These are phyloP conservation scores for Malacoraja senta DNA, from an alignment of 2,797 vertebrate species.

Conservation along the genomic window DNA sequence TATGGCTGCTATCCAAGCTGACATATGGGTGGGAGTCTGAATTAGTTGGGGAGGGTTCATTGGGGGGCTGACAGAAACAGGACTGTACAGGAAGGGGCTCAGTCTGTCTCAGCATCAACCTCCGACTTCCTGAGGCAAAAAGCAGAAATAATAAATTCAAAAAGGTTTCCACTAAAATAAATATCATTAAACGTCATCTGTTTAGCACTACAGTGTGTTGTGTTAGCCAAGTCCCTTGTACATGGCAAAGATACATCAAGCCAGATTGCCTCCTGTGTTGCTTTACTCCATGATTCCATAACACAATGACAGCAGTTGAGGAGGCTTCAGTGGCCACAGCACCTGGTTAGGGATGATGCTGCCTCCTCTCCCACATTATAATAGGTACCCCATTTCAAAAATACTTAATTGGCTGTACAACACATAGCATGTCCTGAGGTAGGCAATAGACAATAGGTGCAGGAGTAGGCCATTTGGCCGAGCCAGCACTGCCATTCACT, in stretches of 20 bases:
- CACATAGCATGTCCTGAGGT: background rate
- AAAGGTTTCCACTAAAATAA: background rate
- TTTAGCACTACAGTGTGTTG: background rate
- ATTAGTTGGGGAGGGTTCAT: conserved; percentile 76
- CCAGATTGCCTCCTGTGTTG: background rate
- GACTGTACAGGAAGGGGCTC: conserved; percentile 68
- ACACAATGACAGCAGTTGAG: background rate
- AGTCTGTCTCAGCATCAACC: conserved; percentile 70
- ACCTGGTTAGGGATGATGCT: background rate
- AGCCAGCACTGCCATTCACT: no score
- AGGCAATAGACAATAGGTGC: background rate
- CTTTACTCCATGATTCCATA: background rate
- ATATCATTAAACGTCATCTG: background rate
- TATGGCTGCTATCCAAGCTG: conserved; percentile 86
- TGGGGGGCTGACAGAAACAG: conserved; percentile 68
- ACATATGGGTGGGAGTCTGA: conserved; percentile 92
- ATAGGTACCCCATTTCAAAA: background rate
- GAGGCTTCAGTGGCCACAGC: background rate
- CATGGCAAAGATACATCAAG: no score
- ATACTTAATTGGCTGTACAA: background rate
- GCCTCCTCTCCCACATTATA: background rate
- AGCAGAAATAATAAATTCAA: background rate
- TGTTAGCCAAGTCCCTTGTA: background rate
- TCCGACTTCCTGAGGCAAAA: conserved; percentile 61
- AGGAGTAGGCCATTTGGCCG: no score